Evolutionary conservation across 92 coral and sea anemone genomes (phyloP), one percentile per base, ranked within the genome.

Genomic region (Palythoa heliodiscus): DNA sequence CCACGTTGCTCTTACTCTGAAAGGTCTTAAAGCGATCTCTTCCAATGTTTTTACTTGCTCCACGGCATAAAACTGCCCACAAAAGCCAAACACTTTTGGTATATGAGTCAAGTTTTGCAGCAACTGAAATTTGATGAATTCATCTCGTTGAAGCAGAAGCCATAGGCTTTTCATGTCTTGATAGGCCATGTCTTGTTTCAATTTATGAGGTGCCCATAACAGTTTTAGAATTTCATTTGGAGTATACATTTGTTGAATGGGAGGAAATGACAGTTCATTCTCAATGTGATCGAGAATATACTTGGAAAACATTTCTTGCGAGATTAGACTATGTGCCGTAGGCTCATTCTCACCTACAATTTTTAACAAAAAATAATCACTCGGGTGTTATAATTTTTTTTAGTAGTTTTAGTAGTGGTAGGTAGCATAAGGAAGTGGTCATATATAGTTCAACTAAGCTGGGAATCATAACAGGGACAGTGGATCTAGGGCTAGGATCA

Each of bases 21-120:
- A 87, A 22, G 89, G 88, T 3, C 73, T 73, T 24, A 90, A 69
- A 3, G 88, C 68, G 48, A 77, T 88, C 9, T 88, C 86, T 11
- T 88, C 89, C 38, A 96, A 73, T 14, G 89, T 78, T 50, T 86
- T 82, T 25, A 93, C 99, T 73, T 89, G 83, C 78, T 96, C 99
- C 1, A 94, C 83, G 8, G 98, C 96, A 83, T 96, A 96, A 68
- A 91, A 96, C 35, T 72, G 69, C 15, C 99, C 98, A 89, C 99
- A 96, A 76, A 89, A 92, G 24, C 99, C 98, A 86, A 94, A 93
- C 57, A 94, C 90, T 75, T 83, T 80, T 35, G 99, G 99, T 4
- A 96, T 88, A 83, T 96, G 98, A 48, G 88, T 90, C 83, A 89
- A 76, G 71, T 87, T 93, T 68, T 92, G 87, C 17, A 94, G 82